Evolutionary conservation across 2,113 vertebrate species (phyloP), one percentile per base, ranked within the genome.

Genomic region (Zeus faber): DNA sequence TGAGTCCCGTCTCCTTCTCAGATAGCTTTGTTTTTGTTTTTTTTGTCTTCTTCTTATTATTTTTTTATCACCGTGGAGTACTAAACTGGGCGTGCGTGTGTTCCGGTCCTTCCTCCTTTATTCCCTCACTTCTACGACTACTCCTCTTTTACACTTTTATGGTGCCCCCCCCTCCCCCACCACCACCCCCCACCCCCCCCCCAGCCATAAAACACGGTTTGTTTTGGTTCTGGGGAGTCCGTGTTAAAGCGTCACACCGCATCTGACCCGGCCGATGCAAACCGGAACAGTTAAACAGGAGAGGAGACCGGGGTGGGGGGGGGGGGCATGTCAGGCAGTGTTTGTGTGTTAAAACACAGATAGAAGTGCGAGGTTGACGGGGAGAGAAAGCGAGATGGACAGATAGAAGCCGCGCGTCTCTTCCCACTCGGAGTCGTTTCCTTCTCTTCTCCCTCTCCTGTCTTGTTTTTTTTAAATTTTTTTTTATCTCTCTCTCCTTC

Each of bases 1-100:
- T 98, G 87, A 93, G 96, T 94, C 70, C 41, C 35, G 27, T 20
- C 21, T 51, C 67, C 47, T 49, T 51, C 50, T 62, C 14, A 65
- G 63, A 54, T 62, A 68, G 56, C 74, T 82, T 73, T 79, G 74
- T 77, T 62, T 70, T 62, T 65, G 70, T 62, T 81, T 73, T 79
- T 58, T 13, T 18, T 20, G 33, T 44, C 11, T 44, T 44, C n/a
- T n/a, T n/a, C n/a, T n/a, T n/a, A n/a, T n/a, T n/a, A n/a, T n/a
- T n/a, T n/a, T n/a, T n/a, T n/a, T n/a, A n/a, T n/a, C n/a, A n/a
- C n/a, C n/a, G n/a, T n/a, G n/a, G n/a, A n/a, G n/a, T n/a, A n/a
- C n/a, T n/a, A n/a, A n/a, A n/a, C n/a, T n/a, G n/a, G n/a, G n/a
- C n/a, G n/a, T n/a, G n/a, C n/a, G n/a, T n/a, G 41, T 44, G 63